These are phyloP conservation scores for Tinamus guttatus DNA, from an alignment of 2,113 vertebrate genomes.

Conservation along the genomic window DNA sequence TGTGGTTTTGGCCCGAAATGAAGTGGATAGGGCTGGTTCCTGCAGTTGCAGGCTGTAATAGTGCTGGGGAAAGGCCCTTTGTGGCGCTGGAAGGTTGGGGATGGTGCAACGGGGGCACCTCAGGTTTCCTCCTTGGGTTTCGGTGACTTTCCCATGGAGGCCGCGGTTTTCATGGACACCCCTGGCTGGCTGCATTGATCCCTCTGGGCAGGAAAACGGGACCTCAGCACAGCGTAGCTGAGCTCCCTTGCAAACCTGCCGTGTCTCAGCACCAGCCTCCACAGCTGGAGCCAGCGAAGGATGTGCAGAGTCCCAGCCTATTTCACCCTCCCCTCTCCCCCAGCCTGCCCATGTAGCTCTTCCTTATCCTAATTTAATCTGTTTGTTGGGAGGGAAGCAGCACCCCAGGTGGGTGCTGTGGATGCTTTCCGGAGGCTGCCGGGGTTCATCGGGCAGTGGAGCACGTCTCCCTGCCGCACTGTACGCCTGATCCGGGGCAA, in stretches of 20 bases:
- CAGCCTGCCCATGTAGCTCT: background rate
- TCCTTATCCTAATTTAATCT: background rate
- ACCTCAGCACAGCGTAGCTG: background rate
- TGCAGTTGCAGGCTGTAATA: background rate
- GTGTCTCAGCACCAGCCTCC: background rate
- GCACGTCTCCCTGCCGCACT: rapidly evolving
- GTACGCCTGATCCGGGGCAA: background rate
- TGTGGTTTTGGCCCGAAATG: background rate
- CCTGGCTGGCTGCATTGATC: conserved; percentile 43
- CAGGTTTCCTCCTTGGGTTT: background rate
- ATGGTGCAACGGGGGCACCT: background rate
- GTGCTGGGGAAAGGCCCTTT: background rate
- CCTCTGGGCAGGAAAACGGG: background rate
- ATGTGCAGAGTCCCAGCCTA: background rate
- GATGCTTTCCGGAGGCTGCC: background rate
- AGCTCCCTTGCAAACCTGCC: background rate
- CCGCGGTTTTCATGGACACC: background rate
- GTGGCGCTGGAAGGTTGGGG: background rate
- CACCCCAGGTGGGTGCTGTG: background rate
- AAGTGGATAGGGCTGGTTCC: background rate
- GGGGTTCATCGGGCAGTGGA: background rate
- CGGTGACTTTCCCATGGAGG: background rate
- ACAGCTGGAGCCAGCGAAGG: background rate
- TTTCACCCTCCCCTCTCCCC: background rate
- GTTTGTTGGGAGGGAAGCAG: too few relatives aligned